Base-by-base conservation (phyloP, 2,113 vertebrate species). In the Siniperca knerii region DNA sequence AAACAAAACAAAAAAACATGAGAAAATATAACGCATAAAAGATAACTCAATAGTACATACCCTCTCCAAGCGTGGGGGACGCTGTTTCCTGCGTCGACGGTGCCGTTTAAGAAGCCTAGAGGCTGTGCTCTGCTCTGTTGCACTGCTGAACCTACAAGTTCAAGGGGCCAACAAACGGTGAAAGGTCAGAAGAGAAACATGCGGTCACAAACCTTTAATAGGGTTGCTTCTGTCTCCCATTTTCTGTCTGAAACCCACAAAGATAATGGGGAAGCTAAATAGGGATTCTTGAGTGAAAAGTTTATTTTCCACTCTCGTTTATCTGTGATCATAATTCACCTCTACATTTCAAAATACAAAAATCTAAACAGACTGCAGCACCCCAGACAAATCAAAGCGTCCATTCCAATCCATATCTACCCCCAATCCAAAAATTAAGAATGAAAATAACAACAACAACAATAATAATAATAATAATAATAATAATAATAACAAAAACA, bases 71-170 rank as follows among this genome's bases (percentile, higher is more conserved):
- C 96, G 96, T 0, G 96, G 96, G 0, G 97, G 97, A 81, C 97
- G 96, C 93, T 97, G 97, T 95, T 98, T 98, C 94, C 97, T 95
- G 78, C 97, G 95, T 75, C 97, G 88, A 4, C 97, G 96, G 84
- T 98, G 97, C 3, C 97, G 95, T 57, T 97, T 98, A 1, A 98
- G 95, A 65, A 98, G 95, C 74, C 97, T 95, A 5, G 97, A 97
- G 15, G 97, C 95, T 0, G 96, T 97, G 93, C 97, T 98, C 89
- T 97, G 97, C 86, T 98, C 97, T 0, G 97, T 97, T 23, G 97
- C 96, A 82, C 97, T 97, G 92, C 97, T 98, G 94, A 98, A 97
- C 93, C 97, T 98, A 35, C 23, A 8, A 23, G 70, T 52, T 21
- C 8, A 57, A 57, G 35, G 21, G 69, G 68, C 73, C 69, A 79